phyloP scores from a whole-genome alignment of 53 echinoderm and acorn worm genomes.

The Holothuria leucospilota region DNA sequence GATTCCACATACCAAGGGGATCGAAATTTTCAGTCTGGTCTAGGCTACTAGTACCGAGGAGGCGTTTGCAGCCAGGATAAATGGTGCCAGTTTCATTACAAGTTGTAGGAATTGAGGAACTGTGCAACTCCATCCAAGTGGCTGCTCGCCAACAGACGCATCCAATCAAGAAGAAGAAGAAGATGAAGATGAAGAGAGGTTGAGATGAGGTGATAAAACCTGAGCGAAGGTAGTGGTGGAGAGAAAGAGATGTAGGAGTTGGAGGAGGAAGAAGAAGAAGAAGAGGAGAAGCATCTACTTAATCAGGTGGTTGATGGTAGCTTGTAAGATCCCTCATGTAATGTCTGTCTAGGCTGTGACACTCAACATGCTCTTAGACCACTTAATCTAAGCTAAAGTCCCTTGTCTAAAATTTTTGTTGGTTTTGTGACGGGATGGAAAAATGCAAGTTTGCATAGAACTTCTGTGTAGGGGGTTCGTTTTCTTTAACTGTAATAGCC shows the following conservation, averaged over 20 bases:
- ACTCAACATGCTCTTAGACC: too few species aligned
- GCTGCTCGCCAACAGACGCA: constrained; percentile 22
- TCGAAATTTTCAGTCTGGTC: constrained; percentile 89
- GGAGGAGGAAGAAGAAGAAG: neutral
- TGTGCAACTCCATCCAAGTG: constrained; percentile 27
- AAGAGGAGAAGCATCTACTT: neutral
- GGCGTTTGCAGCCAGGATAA: constrained; percentile 16
- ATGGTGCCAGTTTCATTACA: constrained; percentile 45
- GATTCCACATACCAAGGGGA: constrained; percentile 99
- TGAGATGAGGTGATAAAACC: too few species aligned
- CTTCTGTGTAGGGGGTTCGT: too few species aligned
- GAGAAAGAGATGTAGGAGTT: neutral
- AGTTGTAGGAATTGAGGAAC: constrained; percentile 31
- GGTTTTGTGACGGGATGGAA: too few species aligned
- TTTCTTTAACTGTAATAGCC: too few species aligned
- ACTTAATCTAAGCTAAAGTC: too few species aligned
- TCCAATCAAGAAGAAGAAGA: constrained; percentile 50
- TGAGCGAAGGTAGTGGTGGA: neutral
- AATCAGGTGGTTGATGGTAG: neutral
- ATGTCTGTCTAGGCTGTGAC: too few species aligned
- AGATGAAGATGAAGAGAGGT: constrained; percentile 31
- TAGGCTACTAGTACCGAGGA: constrained; percentile 78
- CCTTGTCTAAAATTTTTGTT: too few species aligned
- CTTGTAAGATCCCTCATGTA: too few species aligned
- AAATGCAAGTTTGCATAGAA: too few species aligned